Evolutionary conservation across 2,797 vertebrate genomes (phyloP), one percentile per base, ranked within the genome.

Genomic region (Muraenolepis orangiensis): DNA sequence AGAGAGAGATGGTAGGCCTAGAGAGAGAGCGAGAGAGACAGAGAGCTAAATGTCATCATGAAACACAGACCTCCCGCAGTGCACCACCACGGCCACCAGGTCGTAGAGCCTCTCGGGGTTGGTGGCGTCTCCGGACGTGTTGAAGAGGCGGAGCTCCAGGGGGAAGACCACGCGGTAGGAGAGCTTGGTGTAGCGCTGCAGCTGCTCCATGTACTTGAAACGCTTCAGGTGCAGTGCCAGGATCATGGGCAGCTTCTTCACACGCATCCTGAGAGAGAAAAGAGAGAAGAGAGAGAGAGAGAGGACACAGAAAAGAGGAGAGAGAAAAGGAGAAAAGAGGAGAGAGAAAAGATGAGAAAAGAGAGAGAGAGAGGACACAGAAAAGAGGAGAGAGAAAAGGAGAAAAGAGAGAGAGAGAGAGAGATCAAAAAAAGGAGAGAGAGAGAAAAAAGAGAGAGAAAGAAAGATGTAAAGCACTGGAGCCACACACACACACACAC

Each of bases 181-280:
- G 46, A 96, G 93, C 87, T 96, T 96, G 34, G 95, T 96, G 38
- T 96, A 96, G 79, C 95, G 94, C 83, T 96, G 95, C n/a, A 96
- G 78, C 73, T 96, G 95, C 69, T 96, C 95, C 95, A 96, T 96
- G 66, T 96, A 96, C 88, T 96, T 96, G 86, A 96, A 96, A 68
- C 95, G 91, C 88, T 96, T 96, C 51, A 96, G 93, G 79, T 96
- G 95, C 82, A 96, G 91, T 67, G 95, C 95, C 85, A 96, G 86
- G 80, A 96, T 96, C 95, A 96, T 96, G 46, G 95, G 95, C 82
- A 96, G 90, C 83, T 95, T 96, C 87, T 96, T 96, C 3, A 96
- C 80, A 26, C 80, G 77, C 80, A 81, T 81, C 70, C 80, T 79
- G 57, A 16, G 34, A 14, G 64, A 61, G 36, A 42, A 72, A 36